A percentile compares a stretch with the other conserved stretches of the same genome.
Conservation (phyloP, 2,888 invertebrate genomes). For the Sminthurinus aureus region DNA sequence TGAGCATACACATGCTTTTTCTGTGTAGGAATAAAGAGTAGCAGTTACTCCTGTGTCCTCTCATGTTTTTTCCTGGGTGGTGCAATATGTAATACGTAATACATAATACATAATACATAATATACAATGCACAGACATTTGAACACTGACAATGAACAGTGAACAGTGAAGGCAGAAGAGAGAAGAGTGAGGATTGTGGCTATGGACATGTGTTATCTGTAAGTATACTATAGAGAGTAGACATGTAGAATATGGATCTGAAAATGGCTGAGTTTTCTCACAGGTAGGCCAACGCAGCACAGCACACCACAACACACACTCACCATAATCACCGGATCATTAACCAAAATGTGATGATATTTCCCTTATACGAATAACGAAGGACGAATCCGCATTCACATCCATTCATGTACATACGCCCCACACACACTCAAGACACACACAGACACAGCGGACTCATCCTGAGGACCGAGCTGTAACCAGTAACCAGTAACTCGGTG, state of each 20-base stretch:
- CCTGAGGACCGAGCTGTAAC: background rate
- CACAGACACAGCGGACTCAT: background rate
- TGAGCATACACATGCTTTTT: no score
- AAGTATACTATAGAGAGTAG: background rate
- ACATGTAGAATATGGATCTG: background rate
- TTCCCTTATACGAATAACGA: background rate
- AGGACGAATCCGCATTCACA: background rate
- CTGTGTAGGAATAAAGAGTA: no score
- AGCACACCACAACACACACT: background rate
- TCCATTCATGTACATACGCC: background rate
- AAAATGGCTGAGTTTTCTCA: slow-evolving; percentile 18
- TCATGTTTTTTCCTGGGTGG: no score
- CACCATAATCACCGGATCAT: slow-evolving; percentile 57
- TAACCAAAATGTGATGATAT: slow-evolving; percentile 54
- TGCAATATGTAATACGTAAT: no score
- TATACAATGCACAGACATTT: background rate
- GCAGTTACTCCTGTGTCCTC: no score
- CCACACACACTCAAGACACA: background rate
- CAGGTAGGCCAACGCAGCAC: slow-evolving; percentile 23
- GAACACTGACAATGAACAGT: no score
- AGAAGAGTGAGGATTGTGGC: background rate
- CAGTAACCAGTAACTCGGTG: background rate
- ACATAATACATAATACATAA: no score
- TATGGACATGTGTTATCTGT: background rate
- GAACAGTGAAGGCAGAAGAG: no score